phyloP scores from a whole-genome alignment of 2,113 vertebrate species.

The Carassius carassius region DNA sequence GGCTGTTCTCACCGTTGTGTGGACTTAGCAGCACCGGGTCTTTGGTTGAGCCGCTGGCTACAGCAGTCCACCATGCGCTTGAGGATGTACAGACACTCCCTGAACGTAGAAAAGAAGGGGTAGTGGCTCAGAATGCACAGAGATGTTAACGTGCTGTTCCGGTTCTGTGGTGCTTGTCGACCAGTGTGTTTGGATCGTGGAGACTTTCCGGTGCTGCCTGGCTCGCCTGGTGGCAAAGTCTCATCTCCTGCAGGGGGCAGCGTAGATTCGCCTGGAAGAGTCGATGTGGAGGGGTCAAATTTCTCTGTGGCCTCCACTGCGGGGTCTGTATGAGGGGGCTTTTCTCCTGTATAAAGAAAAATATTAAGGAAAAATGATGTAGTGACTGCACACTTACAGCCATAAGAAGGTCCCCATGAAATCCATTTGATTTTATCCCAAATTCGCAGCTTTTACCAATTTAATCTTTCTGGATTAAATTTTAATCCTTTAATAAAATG shows the following conservation, averaged over 20 bases:
- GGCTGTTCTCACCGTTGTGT: constrained; percentile 81
- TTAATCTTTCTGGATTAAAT: no score
- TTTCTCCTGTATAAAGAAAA: constrained; percentile 61
- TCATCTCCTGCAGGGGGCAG: constrained; percentile 58
- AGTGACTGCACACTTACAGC: no score
- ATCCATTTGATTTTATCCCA: no score
- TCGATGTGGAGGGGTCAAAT: constrained; percentile 39
- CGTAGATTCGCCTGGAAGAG: constrained; percentile 52
- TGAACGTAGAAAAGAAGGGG: constrained; percentile 96
- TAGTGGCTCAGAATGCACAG: constrained; percentile 97
- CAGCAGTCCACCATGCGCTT: constrained; percentile 97
- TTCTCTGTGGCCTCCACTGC: constrained; percentile 73
- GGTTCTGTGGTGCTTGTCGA: constrained; percentile 79
- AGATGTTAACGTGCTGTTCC: constrained; percentile 94
- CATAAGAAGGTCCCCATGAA: no score
- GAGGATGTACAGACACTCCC: constrained; percentile 93
- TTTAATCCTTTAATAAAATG: no score
- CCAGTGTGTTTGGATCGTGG: constrained; percentile 77
- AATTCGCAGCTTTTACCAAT: no score
- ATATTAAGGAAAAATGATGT: not conserved
- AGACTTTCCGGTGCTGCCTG: constrained; percentile 75
- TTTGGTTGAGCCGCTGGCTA: constrained; percentile 89
- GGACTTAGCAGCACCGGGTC: constrained; percentile 83
- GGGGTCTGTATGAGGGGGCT: constrained; percentile 59
- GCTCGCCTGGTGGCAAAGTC: constrained; percentile 69